Evolutionary conservation across 2,888 invertebrate genomes (phyloP), one percentile per base, ranked within the genome.

Genomic region (Torymus aiolomorphi): DNA sequence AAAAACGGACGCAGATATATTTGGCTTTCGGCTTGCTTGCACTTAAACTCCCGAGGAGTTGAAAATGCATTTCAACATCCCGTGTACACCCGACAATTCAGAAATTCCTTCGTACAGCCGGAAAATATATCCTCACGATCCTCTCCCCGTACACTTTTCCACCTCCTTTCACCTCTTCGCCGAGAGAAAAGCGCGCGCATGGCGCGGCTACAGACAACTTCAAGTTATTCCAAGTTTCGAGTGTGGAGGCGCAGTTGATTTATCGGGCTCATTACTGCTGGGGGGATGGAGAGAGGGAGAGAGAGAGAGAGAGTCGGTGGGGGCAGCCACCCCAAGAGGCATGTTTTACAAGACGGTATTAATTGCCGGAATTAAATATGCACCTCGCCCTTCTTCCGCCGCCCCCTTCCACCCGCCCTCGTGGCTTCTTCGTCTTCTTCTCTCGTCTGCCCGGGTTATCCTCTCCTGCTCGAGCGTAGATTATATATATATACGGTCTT

Each of bases 331-430:
- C 86, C 89, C 88, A 87, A 87, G 84, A 88, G 87, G 88, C 89
- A 88, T 90, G 90, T 90, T 90, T 90, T 90, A 90, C 90, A 90
- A 90, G 90, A 89, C 89, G 89, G 90, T 89, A 90, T 90, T 90
- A 90, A 90, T 90, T 90, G 89, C 89, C 88, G 87, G 89, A 90
- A 90, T 90, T 90, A 90, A 90, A 90, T 90, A 90, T 90, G 90
- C 89, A 90, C 89, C 89, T 89, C 87, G 85, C 86, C 83, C 82
- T 81, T 31, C 31, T 31, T 31, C 31, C 80, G 80, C 80, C 80
- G 83, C 79, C 76, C 66, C 78, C 67, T 76, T 81, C 75, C 78
- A 80, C 78, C 74, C 72, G 75, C 74, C 74, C 61, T 51, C 73
- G 1, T 76, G 65, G 71, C 78, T 78, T 80, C 81, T 82, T 81